These are phyloP conservation scores for Epicauta chinensis DNA, from an alignment of 1,140 invertebrate species.

Conservation along the genomic window DNA sequence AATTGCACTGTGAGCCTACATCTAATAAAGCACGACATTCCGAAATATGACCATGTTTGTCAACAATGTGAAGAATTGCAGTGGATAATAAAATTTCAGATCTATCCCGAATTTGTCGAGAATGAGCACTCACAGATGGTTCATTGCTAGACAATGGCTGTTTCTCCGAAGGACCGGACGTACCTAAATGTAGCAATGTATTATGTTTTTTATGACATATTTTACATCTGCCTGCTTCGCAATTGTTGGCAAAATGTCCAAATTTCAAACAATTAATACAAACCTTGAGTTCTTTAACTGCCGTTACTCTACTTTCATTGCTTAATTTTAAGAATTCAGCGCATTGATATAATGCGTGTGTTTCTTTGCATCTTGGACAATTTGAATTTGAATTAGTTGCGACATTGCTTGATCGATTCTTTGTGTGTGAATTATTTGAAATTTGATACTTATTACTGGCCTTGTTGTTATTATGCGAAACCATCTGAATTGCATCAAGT, in stretches of 20 bases:
- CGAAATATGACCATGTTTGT: conserved; percentile 6
- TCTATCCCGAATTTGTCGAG: not conserved
- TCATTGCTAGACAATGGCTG: not conserved
- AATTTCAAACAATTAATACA: conserved; percentile 26
- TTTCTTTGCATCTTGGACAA: conserved; percentile 8
- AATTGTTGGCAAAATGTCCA: conserved; percentile 17
- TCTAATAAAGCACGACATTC: conserved; percentile 19
- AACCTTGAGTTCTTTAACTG: conserved; percentile 9
- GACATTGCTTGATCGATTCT: conserved; percentile 1
- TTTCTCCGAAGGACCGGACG: not conserved
- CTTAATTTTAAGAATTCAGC: conserved; percentile 3
- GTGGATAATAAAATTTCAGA: conserved; percentile 17
- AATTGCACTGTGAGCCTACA: conserved; percentile 24
- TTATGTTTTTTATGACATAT: conserved; percentile 26
- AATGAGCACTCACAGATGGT: conserved; percentile 1
- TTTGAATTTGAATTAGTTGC: not conserved
- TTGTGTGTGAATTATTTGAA: conserved; percentile 7
- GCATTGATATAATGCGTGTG: conserved; percentile 15
- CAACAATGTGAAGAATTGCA: conserved; percentile 19
- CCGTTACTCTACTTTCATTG: not conserved
- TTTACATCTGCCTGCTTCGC: conserved; percentile 21
- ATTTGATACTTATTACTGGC: conserved; percentile 1
- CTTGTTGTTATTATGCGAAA: not conserved
- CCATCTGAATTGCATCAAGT: conserved; percentile 4
- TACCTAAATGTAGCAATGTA: conserved; percentile 24